Evolutionary conservation across 2,888 invertebrate species (phyloP).

Genomic region (Leptarthrus brevirostris): DNA sequence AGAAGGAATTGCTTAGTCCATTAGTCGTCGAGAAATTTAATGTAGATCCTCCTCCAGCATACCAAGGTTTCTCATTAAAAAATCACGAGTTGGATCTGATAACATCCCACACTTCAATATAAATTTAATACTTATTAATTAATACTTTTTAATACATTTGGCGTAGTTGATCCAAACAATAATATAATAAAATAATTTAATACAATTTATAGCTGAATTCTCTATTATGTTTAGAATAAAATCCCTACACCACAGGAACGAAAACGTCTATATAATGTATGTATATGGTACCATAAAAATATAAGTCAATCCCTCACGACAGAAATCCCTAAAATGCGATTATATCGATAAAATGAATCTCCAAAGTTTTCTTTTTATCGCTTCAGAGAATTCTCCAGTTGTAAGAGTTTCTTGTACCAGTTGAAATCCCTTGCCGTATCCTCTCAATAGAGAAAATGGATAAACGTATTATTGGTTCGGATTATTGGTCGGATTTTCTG

Average conservation of each 20-base stretch:
- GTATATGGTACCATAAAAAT: not conserved
- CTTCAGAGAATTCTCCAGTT: not conserved
- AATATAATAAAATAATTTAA: too few species aligned
- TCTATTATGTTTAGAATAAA: not conserved
- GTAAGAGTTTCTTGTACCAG: not conserved
- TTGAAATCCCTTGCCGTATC: not conserved
- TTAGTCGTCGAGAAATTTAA: too few species aligned
- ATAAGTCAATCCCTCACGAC: conserved; percentile 33
- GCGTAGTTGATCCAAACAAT: too few species aligned
- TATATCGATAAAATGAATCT: conserved; percentile 42
- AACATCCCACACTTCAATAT: too few species aligned
- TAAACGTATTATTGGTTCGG: conserved; percentile 35
- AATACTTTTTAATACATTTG: too few species aligned
- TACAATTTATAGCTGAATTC: too few species aligned
- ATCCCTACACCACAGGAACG: not conserved
- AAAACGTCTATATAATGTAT: too few species aligned
- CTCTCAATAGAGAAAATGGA: conserved; percentile 4
- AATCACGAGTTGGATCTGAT: too few species aligned
- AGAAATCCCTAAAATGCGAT: conserved; percentile 35
- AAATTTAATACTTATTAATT: too few species aligned
- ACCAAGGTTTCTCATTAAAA: too few species aligned
- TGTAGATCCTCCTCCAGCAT: too few species aligned
- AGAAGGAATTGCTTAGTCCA: too few species aligned
- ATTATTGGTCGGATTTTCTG: conserved; percentile 30
- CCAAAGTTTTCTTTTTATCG: conserved; percentile 38